Percentiles rank a stretch among this genome's conserved stretches.
Conservation (phyloP, 2,888 invertebrate species). For the Hylaea fasciaria region DNA sequence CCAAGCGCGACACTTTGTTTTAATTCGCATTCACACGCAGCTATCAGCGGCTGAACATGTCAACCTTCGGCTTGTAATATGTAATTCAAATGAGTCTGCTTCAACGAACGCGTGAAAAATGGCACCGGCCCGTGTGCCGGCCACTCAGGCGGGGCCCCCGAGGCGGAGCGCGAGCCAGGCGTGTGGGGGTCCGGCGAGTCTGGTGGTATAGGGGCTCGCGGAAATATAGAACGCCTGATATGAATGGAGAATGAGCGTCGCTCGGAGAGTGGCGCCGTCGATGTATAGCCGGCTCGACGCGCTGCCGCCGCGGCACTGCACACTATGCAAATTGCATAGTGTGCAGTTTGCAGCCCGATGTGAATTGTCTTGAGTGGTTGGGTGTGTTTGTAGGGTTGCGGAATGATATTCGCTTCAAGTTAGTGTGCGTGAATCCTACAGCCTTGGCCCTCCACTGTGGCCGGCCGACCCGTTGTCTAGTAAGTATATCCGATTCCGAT, state of each 20-base stretch:
- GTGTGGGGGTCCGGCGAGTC: background rate
- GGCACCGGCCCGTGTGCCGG: background rate
- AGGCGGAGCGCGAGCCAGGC: too few species aligned
- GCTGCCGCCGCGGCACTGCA: background rate
- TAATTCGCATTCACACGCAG: constrained; percentile 10
- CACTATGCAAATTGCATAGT: too few species aligned
- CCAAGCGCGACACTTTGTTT: constrained; percentile 1
- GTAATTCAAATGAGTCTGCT: background rate
- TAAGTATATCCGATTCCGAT: too few species aligned
- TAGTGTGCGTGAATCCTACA: too few species aligned
- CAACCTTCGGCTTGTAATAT: background rate
- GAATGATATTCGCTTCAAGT: too few species aligned
- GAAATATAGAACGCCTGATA: constrained; percentile 6
- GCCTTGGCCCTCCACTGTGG: too few species aligned
- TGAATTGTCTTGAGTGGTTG: too few species aligned
- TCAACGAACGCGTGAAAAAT: background rate
- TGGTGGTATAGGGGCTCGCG: constrained; percentile 3
- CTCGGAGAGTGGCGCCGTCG: background rate
- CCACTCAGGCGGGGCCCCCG: background rate
- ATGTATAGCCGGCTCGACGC: background rate
- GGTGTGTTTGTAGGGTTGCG: too few species aligned
- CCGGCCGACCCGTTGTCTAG: too few species aligned
- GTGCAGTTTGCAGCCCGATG: too few species aligned
- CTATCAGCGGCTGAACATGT: constrained; percentile 5
- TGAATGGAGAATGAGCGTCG: constrained; percentile 7